These are phyloP conservation scores for Psettodes erumei DNA, from an alignment of 2,113 vertebrate species.

Conservation along the genomic window DNA sequence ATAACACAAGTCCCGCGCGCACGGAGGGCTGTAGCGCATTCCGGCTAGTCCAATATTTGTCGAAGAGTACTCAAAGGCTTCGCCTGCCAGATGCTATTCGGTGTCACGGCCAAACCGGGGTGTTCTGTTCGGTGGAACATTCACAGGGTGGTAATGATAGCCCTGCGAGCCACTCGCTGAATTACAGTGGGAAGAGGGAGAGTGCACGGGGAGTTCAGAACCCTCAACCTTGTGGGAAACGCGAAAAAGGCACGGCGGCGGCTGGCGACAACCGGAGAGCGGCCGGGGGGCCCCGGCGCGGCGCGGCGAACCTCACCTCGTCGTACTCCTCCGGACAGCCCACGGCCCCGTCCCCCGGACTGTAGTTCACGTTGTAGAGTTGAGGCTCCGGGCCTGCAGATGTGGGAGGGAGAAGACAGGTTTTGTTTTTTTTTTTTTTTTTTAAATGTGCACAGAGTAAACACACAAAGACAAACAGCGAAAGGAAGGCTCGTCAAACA, in stretches of 20 bases:
- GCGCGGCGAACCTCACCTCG: slow-evolving; percentile 94
- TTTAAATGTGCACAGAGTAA: slow-evolving; percentile 44
- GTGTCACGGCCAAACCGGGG: slow-evolving; percentile 63
- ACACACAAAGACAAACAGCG: slow-evolving; percentile 41
- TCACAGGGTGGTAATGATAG: slow-evolving; percentile 75
- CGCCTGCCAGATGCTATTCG: slow-evolving; percentile 63
- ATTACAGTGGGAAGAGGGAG: slow-evolving; percentile 64
- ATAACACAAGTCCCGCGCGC: slow-evolving; percentile 55
- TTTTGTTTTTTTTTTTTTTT: no score
- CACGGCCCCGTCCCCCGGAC: slow-evolving; percentile 85
- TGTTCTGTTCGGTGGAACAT: slow-evolving; percentile 57
- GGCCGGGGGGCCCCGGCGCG: no score
- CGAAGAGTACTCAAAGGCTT: slow-evolving; percentile 53
- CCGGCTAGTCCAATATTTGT: slow-evolving; percentile 70
- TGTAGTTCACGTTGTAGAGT: slow-evolving; percentile 84
- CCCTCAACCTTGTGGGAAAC: slow-evolving; percentile 37
- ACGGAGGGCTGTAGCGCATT: slow-evolving; percentile 56
- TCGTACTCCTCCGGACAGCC: slow-evolving; percentile 92
- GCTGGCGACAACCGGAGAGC: no score
- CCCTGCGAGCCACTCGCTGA: slow-evolving; percentile 48
- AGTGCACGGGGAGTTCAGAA: slow-evolving; percentile 75
- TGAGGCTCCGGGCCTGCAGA: slow-evolving; percentile 87
- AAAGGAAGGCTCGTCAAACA: slow-evolving; percentile 46
- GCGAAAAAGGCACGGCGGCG: no score
- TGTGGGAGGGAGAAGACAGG: slow-evolving; percentile 29